Base-by-base conservation (phyloP, 2,113 vertebrate genomes). In the Galbula dea region DNA sequence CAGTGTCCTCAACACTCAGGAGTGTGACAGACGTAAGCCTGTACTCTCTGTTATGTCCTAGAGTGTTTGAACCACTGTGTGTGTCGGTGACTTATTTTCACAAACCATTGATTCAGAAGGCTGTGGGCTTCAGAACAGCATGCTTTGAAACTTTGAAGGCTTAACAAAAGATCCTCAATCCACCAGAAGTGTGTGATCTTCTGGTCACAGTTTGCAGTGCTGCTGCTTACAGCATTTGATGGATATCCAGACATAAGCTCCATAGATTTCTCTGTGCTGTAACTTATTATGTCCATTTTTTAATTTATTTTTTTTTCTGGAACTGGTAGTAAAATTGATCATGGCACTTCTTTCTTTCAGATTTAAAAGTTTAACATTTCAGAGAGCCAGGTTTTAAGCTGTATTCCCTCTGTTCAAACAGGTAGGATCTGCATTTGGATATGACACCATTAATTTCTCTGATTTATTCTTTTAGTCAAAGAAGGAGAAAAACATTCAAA, bases 381-480 rank as follows among this genome's bases (percentile, higher is more conserved):
- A 59, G 74, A 86, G 14, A 62, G 11, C 20, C 2, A 12, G 18
- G 6, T 11, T 45, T 84, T 80, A 87, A 79, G 27, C 48, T 85
- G 15, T 82, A 51, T 91, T 89, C 46, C 48, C 51, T 79, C 71
- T 46, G 76, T 88, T 87, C 93, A 41, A 62, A 72, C 39, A 52
- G 7, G 6, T 43, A 74, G 19, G 78, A 32, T 75, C 68, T 78
- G 36, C 12, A 59, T 90, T 93, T 94, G 86, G 39, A 39, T 88
- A 63, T 6, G 36, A 32, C 48, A 81, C 39, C 21, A 32, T 77
- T 16, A 74, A 81, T 93, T 77, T 94, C 43, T 92, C 66, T 78
- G 77, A 81, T 88, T 71, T 88, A 80, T 84, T 90, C 52, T 92
- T 94, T 88, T 80, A 86, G 84, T 45, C 55, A 77, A 66, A 51